A percentile compares a stretch with the other conserved stretches of the same genome.
phyloP scores from a whole-genome alignment of 2,797 vertebrate genomes.

The Streptopelia turtur region DNA sequence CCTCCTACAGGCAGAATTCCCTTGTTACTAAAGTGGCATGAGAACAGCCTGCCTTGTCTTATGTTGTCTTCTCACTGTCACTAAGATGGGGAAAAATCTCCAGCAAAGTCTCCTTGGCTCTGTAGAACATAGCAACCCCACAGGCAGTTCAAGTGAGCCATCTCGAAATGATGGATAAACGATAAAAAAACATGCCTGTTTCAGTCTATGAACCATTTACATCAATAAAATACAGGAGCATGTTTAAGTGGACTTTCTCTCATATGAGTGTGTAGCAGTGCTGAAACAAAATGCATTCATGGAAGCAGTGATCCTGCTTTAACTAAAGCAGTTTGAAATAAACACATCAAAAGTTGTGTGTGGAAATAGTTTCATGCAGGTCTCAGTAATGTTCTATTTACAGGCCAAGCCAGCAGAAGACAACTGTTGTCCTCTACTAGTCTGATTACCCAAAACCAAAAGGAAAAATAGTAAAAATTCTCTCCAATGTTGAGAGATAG shows the following conservation, averaged over 20 bases:
- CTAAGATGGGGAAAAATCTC: slow-evolving; percentile 4
- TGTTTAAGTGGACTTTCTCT: neutral
- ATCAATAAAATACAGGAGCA: neutral
- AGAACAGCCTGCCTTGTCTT: slow-evolving; percentile 18
- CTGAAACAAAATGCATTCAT: neutral
- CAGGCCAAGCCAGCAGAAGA: neutral
- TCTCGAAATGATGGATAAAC: neutral
- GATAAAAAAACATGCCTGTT: neutral
- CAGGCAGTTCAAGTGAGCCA: slow-evolving; percentile 14
- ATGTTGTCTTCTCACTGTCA: slow-evolving; percentile 43
- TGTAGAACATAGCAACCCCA: slow-evolving; percentile 16
- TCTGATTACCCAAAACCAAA: neutral
- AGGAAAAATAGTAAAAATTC: neutral
- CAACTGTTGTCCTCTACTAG: neutral
- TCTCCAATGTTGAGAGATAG: neutral
- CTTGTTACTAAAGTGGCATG: slow-evolving; percentile 7
- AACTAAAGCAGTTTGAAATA: neutral
- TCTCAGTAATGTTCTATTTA: neutral
- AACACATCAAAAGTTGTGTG: neutral
- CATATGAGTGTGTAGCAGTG: neutral
- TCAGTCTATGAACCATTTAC: neutral
- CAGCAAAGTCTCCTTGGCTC: neutral
- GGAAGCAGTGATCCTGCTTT: neutral
- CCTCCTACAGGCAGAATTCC: slow-evolving; percentile 36
- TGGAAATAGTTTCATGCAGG: neutral